phyloP scores from a whole-genome alignment of 2,797 vertebrate genomes.

The Cynodonichthys magdalenae region DNA sequence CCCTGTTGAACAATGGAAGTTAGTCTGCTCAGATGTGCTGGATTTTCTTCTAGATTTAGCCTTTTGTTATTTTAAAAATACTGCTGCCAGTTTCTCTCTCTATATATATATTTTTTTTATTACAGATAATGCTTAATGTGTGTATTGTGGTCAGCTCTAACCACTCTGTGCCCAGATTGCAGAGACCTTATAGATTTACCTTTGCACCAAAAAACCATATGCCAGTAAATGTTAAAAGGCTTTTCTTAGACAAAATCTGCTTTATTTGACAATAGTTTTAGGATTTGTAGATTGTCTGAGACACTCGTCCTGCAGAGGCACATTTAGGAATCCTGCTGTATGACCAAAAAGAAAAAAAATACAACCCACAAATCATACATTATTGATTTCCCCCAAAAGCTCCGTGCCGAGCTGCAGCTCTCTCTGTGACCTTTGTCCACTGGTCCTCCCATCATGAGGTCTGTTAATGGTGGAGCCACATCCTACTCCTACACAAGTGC shows the following conservation, averaged over 20 bases:
- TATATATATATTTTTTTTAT: too few relatives aligned
- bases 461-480: conserved; percentile 51
- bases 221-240: neutral
- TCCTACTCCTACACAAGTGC: conserved; percentile 43
- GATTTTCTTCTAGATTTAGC: too few relatives aligned
- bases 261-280: conserved; percentile 29
- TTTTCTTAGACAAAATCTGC: neutral
- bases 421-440: conserved; percentile 51
- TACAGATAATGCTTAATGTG: neutral
- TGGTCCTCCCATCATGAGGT: conserved; percentile 56
- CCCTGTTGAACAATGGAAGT: neutral
- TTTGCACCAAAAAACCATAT: too few relatives aligned
- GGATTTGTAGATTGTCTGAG: conserved; percentile 48
- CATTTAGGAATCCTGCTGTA: conserved; percentile 43
- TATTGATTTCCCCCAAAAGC: conserved; percentile 61
- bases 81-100: neutral
- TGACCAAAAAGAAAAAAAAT: conserved; percentile 39
- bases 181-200: neutral
- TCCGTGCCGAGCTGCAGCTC: conserved; percentile 33
- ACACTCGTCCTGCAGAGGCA: conserved; percentile 35
- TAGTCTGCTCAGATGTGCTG: too few relatives aligned
- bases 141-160: neutral
- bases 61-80: neutral
- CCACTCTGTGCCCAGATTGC: neutral
- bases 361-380: conserved; percentile 52